These are phyloP conservation scores for Pampus argenteus DNA, from an alignment of 2,797 vertebrate species.

Conservation along the genomic window DNA sequence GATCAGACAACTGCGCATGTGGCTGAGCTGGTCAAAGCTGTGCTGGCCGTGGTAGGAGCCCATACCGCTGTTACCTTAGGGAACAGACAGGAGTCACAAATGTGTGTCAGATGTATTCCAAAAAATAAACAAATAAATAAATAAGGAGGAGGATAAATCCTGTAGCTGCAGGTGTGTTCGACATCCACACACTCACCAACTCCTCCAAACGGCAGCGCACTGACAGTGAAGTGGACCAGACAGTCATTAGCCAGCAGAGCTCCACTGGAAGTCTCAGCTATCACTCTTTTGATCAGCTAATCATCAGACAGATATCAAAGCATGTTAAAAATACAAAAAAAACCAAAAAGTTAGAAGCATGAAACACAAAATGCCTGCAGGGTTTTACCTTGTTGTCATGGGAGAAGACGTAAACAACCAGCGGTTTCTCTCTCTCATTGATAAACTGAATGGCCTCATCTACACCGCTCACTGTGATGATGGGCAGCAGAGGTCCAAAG, in stretches of 20 bases:
- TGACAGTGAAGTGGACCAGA: conserved; percentile 86
- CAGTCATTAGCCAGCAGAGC: conserved; percentile 92
- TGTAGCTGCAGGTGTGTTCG: not conserved
- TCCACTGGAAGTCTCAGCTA: conserved; percentile 91
- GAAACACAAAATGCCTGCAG: not conserved
- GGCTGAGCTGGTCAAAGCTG: conserved; percentile 91
- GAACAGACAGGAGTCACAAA: not conserved
- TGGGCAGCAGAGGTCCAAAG: conserved; percentile 92
- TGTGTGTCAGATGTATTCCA: not conserved
- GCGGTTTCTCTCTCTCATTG: conserved; percentile 90
- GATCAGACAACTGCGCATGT: conserved; percentile 87
- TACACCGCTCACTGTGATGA: conserved; percentile 80
- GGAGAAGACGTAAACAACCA: conserved; percentile 93
- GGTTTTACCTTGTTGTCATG: conserved; percentile 83
- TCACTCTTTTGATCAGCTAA: conserved; percentile 86
- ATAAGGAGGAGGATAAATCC: not conserved
- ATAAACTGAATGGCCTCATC: conserved; percentile 92
- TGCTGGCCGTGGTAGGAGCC: conserved; percentile 89
- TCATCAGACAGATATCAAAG: not conserved
- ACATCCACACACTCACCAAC: conserved; percentile 85
- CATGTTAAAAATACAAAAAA: not conserved
- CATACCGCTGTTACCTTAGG: conserved; percentile 90
- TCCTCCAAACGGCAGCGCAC: conserved; percentile 90
- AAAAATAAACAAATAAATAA: no score
- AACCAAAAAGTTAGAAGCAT: not conserved